Conservation (phyloP, 92 coral and sea anemone genomes). For the Actinostola sp. region DNA sequence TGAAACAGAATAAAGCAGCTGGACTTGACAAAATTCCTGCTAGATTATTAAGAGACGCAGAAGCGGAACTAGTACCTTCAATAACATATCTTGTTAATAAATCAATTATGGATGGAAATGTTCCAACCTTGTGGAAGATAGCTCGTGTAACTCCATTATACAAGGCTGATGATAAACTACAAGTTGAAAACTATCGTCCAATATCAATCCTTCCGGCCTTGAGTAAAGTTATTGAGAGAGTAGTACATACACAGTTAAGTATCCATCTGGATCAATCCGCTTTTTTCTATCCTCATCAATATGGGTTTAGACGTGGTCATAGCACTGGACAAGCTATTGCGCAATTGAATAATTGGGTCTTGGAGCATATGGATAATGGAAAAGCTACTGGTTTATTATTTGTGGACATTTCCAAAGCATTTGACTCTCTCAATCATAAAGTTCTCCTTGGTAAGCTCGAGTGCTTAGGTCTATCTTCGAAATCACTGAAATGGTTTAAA, state of each 20-base stretch:
- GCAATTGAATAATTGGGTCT: conserved; percentile 55
- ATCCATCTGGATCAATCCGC: not conserved
- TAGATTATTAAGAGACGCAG: conserved; percentile 25
- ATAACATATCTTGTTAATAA: conserved; percentile 37
- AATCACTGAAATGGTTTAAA: conserved; percentile 37
- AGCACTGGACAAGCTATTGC: conserved; percentile 49
- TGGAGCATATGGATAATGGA: conserved; percentile 36
- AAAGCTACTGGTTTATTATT: conserved; percentile 49
- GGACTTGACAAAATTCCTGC: conserved; percentile 26
- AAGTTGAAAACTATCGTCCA: conserved; percentile 61
- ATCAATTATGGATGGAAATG: conserved; percentile 36
- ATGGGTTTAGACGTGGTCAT: conserved; percentile 47
- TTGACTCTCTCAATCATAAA: conserved; percentile 56
- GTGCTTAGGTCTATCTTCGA: conserved; percentile 23
- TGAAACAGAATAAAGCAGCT: conserved; percentile 18
- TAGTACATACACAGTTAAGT: conserved; percentile 28
- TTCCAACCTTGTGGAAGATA: conserved; percentile 44
- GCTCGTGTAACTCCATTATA: conserved; percentile 49
- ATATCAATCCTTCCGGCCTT: conserved; percentile 39
- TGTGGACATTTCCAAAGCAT: conserved; percentile 53
- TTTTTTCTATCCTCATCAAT: conserved; percentile 33
- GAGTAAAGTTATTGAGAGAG: conserved; percentile 35
- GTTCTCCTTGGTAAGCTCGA: conserved; percentile 41
- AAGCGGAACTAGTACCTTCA: conserved; percentile 29
- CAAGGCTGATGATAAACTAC: conserved; percentile 53